These are phyloP conservation scores for Pandion haliaetus DNA, from an alignment of 2,113 vertebrate species.

Conservation along the genomic window DNA sequence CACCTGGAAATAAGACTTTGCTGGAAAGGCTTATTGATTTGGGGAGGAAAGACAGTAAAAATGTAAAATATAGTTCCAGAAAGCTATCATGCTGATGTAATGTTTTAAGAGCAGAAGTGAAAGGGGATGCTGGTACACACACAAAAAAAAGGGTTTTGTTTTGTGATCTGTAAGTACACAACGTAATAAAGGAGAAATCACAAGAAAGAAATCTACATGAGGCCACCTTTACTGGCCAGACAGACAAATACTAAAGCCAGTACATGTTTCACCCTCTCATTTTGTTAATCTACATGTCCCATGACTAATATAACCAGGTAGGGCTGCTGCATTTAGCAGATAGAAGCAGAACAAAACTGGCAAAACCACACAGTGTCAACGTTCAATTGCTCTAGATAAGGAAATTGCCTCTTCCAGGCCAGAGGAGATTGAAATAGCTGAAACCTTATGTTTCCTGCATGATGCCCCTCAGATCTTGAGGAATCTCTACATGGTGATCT, in stretches of 20 bases:
- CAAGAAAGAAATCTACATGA: background rate
- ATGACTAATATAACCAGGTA: background rate
- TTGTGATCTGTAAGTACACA: background rate
- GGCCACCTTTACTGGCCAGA: background rate
- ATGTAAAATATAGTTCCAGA: background rate
- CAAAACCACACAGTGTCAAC: background rate
- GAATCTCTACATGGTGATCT: background rate
- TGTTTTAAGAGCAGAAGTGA: background rate
- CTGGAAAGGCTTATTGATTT: background rate
- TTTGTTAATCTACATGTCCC: background rate
- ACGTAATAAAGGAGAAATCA: background rate
- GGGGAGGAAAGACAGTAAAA: background rate
- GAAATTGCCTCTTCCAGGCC: background rate
- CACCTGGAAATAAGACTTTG: background rate
- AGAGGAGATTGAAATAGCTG: background rate
- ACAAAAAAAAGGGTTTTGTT: background rate
- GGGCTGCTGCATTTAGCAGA: background rate
- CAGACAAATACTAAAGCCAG: background rate
- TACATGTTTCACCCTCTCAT: background rate
- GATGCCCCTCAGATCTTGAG: background rate
- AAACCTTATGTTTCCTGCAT: background rate
- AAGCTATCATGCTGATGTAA: background rate
- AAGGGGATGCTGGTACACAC: background rate
- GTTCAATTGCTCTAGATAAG: background rate
- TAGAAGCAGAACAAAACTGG: background rate